Percentiles rank a stretch among this genome's conserved stretches.
phyloP scores from a whole-genome alignment of 2,797 vertebrate species.

The Philypnodon macrostomus region DNA sequence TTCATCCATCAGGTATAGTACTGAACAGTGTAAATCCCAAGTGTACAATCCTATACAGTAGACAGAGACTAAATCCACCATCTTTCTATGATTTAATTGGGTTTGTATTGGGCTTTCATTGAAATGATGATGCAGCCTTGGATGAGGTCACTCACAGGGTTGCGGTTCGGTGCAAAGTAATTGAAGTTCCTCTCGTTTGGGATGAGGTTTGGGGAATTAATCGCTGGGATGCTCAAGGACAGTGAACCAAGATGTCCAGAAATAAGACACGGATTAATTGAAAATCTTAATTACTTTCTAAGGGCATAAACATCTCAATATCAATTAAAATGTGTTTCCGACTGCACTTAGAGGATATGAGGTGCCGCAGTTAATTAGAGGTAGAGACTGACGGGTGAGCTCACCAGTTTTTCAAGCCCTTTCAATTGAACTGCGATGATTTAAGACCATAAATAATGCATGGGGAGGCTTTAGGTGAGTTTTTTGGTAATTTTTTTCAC shows the following conservation, averaged over 20 bases:
- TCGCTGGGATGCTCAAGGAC: conserved; percentile 79
- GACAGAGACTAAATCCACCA: conserved; percentile 26
- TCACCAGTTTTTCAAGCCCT: conserved; percentile 73
- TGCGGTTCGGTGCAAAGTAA: conserved; percentile 73
- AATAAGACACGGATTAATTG: conserved; percentile 85
- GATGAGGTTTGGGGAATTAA: conserved; percentile 77
- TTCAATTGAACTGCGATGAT: conserved; percentile 74
- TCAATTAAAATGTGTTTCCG: conserved; percentile 85
- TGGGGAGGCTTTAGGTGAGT: conserved; percentile 62
- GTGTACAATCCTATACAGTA: conserved; percentile 1
- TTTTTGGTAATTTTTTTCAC: conserved; percentile 49
- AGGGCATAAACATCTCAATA: conserved; percentile 86
- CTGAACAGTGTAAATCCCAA: conserved; percentile 14
- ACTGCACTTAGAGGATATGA: conserved; percentile 80
- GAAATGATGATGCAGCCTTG: conserved; percentile 75
- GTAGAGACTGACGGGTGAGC: conserved; percentile 76
- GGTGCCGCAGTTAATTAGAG: conserved; percentile 82
- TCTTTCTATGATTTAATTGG: conserved; percentile 70
- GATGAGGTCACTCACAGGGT: conserved; percentile 76
- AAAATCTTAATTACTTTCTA: conserved; percentile 86
- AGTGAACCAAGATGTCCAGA: conserved; percentile 81
- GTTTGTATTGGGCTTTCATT: conserved; percentile 77
- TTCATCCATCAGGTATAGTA: no score
- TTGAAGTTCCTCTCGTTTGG: conserved; percentile 76
- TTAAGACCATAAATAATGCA: conserved; percentile 79